phyloP scores from a whole-genome alignment of 2,888 invertebrate genomes.

The Asteroscopus sphinx region DNA sequence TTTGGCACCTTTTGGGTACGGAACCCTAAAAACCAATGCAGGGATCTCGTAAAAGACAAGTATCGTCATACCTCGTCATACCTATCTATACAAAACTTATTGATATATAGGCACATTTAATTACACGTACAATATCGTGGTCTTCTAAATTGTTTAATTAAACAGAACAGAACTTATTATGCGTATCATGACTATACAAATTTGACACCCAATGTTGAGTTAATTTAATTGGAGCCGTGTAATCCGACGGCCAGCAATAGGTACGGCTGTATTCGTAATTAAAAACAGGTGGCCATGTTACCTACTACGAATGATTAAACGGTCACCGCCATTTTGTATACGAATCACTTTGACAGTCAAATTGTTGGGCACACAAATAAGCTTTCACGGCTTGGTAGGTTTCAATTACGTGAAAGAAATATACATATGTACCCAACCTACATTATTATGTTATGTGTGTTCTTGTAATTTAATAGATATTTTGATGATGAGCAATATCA shows the following conservation, averaged over 20 bases:
- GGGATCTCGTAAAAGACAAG: too few species aligned
- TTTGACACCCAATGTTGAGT: conserved; percentile 58
- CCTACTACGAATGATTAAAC: conserved; percentile 51
- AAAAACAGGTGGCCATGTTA: conserved; percentile 65
- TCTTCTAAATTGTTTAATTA: conserved; percentile 25
- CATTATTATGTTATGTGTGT: too few species aligned
- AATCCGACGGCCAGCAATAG: conserved; percentile 56
- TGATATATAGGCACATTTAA: neutral
- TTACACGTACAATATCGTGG: neutral
- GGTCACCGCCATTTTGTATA: conserved; percentile 50
- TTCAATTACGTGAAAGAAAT: conserved; percentile 37
- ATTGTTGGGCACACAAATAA: conserved; percentile 40
- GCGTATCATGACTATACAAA: conserved; percentile 55
- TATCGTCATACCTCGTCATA: too few species aligned
- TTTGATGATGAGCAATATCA: too few species aligned
- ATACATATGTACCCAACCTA: too few species aligned
- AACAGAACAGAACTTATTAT: conserved; percentile 34
- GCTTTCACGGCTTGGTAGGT: conserved; percentile 27
- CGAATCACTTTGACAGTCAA: conserved; percentile 46
- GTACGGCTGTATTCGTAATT: conserved; percentile 66
- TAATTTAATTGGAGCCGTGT: conserved; percentile 61
- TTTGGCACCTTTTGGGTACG: too few species aligned
- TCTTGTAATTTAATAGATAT: too few species aligned
- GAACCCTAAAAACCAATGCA: too few species aligned
- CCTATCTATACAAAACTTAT: too few species aligned